A percentile compares a stretch with the other conserved stretches of the same genome.
These are phyloP conservation scores for Poecilus cupreus DNA, from an alignment of 2,888 invertebrate genomes.

Conservation along the genomic window DNA sequence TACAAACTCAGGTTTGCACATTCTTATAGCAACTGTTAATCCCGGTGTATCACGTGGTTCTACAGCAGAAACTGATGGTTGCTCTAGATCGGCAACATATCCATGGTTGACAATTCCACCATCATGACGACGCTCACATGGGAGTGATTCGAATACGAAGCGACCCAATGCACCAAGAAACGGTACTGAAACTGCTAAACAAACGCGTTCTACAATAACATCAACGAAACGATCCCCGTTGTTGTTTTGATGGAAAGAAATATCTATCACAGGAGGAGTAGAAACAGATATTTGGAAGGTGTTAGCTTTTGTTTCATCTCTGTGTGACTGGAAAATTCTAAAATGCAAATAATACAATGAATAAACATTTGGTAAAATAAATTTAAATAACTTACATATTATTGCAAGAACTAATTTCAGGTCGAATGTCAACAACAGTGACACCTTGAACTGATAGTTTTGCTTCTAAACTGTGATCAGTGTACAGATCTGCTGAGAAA, in stretches of 20 bases:
- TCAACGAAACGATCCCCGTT: slow-evolving; percentile 80
- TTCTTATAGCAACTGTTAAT: slow-evolving; percentile 81
- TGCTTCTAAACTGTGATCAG: slow-evolving; percentile 82
- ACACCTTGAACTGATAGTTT: slow-evolving; percentile 82
- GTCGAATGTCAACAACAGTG: slow-evolving; percentile 83
- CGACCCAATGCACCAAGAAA: slow-evolving; percentile 76
- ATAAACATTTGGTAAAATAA: slow-evolving; percentile 26
- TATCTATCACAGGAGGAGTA: slow-evolving; percentile 83
- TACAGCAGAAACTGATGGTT: neutral
- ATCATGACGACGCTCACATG: slow-evolving; percentile 76
- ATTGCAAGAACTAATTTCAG: slow-evolving; percentile 78
- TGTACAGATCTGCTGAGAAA: slow-evolving; percentile 79
- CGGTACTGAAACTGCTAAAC: slow-evolving; percentile 83
- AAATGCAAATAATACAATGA: slow-evolving; percentile 60
- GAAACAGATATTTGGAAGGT: slow-evolving; percentile 76
- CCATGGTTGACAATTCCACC: slow-evolving; percentile 84
- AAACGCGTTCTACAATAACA: slow-evolving; percentile 82
- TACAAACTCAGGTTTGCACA: slow-evolving; percentile 86
- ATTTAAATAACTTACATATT: slow-evolving; percentile 73
- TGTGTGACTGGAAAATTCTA: slow-evolving; percentile 82
- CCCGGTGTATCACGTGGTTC: slow-evolving; percentile 73
- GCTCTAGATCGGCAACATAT: slow-evolving; percentile 77
- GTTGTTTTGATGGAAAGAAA: slow-evolving; percentile 79
- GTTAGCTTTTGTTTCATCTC: slow-evolving; percentile 76
- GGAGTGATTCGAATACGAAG: slow-evolving; percentile 71